phyloP scores from a whole-genome alignment of 2,888 invertebrate species.

The Eurytoma californica region DNA sequence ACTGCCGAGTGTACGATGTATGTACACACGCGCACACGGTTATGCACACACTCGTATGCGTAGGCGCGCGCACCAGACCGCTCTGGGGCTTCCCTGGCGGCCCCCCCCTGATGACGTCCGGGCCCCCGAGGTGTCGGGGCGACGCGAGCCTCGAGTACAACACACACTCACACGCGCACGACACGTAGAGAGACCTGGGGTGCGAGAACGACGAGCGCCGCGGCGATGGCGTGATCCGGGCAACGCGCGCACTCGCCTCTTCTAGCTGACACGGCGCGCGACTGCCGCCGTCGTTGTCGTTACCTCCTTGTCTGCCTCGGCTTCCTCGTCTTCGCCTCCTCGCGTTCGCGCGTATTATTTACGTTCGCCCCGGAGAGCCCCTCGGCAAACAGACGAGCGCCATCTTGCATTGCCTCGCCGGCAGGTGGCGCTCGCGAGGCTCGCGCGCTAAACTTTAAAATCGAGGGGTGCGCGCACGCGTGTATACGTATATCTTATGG shows the following conservation, averaged over 20 bases:
- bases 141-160: neutral
- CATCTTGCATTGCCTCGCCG: slow-evolving; percentile 63
- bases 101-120: too few species aligned
- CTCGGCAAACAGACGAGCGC: slow-evolving; percentile 71
- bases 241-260: neutral
- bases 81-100: neutral
- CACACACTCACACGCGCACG: neutral
- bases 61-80: neutral
- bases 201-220: neutral
- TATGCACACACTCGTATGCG: neutral
- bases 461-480: too few species aligned
- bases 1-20: too few species aligned
- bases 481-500: too few species aligned
- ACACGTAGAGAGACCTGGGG: neutral
- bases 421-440: slow-evolving; percentile 19
- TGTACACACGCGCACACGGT: neutral
- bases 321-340: slow-evolving; percentile 40
- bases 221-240: too few species aligned
- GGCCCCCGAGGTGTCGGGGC: too few species aligned
- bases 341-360: slow-evolving; percentile 64
- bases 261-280: neutral
- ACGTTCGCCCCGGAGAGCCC: slow-evolving; percentile 65
- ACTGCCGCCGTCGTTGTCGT: neutral
- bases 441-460: slow-evolving; percentile 13
- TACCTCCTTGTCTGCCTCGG: neutral